A percentile compares a stretch with the other conserved stretches of the same genome.
Evolutionary conservation across 2,888 invertebrate genomes (phyloP).

Genomic region (Holacanthella duospinosa): DNA sequence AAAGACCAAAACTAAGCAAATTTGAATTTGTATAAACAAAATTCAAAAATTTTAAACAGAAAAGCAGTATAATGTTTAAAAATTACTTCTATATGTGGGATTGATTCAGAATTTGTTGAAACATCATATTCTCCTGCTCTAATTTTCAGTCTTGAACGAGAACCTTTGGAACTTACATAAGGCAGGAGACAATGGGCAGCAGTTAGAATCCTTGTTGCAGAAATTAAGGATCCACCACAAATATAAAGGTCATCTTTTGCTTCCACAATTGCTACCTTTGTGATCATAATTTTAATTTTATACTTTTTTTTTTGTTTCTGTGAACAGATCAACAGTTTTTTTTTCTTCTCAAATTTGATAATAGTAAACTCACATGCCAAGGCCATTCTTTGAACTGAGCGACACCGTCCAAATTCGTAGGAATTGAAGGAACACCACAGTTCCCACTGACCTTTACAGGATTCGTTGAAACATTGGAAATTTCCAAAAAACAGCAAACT

Average conservation of each 20-base stretch:
- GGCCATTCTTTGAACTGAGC: constrained; percentile 43
- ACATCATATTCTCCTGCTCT: constrained; percentile 44
- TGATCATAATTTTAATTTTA: constrained; percentile 10
- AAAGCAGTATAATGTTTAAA: constrained; percentile 3
- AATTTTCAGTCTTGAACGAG: constrained; percentile 39
- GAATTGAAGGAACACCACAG: constrained; percentile 12
- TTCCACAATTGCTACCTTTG: constrained; percentile 43
- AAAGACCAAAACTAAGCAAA: background rate
- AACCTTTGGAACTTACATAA: constrained; percentile 25
- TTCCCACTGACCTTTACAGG: background rate
- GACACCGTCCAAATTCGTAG: constrained; percentile 39
- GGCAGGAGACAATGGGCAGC: constrained; percentile 44
- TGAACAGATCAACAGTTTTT: background rate
- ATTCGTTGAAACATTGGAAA: background rate
- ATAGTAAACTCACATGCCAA: constrained; percentile 42
- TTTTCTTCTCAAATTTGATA: constrained; percentile 1
- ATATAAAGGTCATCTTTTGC: constrained; percentile 42
- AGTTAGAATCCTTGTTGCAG: constrained; percentile 42
- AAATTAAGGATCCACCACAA: constrained; percentile 42
- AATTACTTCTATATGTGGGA: constrained; percentile 41
- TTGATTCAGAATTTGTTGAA: constrained; percentile 40
- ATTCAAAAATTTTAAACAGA: constrained; percentile 27
- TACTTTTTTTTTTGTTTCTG: constrained; percentile 13
- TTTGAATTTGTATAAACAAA: background rate
- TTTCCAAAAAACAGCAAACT: too few species aligned